Evolutionary conservation across 2,888 invertebrate genomes (phyloP).

Genomic region (Microctonus brassicae): DNA sequence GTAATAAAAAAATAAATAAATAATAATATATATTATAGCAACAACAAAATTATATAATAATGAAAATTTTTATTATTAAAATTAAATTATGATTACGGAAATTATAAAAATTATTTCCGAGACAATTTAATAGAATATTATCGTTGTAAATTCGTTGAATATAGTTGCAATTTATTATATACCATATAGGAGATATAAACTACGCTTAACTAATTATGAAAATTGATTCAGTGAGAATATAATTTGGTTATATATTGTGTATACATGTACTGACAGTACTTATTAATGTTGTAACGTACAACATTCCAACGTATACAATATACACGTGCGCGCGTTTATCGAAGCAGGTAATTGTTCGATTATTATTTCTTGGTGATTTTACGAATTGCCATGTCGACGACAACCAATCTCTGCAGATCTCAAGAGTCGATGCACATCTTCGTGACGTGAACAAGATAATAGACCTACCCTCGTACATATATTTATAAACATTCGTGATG

Average conservation of each 20-base stretch:
- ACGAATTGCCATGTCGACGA: conserved; percentile 60
- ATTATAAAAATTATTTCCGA: conserved; percentile 18
- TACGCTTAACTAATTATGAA: conserved; percentile 22
- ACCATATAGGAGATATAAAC: neutral
- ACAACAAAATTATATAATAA: neutral
- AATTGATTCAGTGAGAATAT: neutral
- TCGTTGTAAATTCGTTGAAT: neutral
- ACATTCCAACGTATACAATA: conserved; percentile 41
- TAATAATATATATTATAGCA: neutral
- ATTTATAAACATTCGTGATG: conserved; percentile 55
- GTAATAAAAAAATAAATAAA: conserved; percentile 22
- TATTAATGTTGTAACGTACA: conserved; percentile 6
- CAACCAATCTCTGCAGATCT: conserved; percentile 37
- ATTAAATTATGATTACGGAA: conserved; percentile 17
- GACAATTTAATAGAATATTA: neutral
- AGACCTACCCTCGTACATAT: conserved; percentile 54
- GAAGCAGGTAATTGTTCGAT: conserved; percentile 46
- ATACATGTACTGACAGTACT: neutral
- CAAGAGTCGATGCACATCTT: conserved; percentile 55
- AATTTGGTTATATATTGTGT: neutral
- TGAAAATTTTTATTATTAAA: neutral
- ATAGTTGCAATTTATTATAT: neutral
- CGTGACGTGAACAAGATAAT: conserved; percentile 67
- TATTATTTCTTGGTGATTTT: conserved; percentile 68
- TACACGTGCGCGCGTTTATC: conserved; percentile 25